Conservation (phyloP, 2,888 invertebrate genomes). For the Leptinotarsa haldemani region DNA sequence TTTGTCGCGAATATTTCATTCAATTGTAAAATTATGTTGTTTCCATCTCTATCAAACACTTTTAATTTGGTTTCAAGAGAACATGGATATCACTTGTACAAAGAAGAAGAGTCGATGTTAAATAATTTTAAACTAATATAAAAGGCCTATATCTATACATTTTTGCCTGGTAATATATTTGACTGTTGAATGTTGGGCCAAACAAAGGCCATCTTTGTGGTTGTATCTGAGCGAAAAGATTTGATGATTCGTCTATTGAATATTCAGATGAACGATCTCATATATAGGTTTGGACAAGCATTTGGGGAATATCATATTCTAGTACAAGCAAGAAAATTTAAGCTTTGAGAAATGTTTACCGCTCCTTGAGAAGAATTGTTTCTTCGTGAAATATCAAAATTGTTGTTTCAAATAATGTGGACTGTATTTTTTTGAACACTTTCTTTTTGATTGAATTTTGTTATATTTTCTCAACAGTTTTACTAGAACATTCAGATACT, state of each 20-base stretch:
- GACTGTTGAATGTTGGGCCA: conserved; percentile 24
- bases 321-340: too few relatives aligned
- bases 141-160: conserved; percentile 33
- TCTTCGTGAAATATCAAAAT: too few relatives aligned
- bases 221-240: conserved; percentile 2
- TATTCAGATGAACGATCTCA: background rate
- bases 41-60: conserved; percentile 25
- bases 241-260: background rate
- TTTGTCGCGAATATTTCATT: background rate
- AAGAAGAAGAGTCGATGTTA: conserved; percentile 33
- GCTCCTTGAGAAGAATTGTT: too few relatives aligned
- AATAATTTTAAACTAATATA: conserved; percentile 27
- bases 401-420: too few relatives aligned
- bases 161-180: conserved; percentile 30
- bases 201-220: background rate
- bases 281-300: conserved; percentile 2
- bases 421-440: too few relatives aligned
- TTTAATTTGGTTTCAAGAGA: conserved; percentile 23
- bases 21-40: background rate
- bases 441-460: too few relatives aligned
- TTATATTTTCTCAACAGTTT: too few relatives aligned
- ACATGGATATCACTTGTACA: conserved; percentile 34
- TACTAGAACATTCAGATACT: too few relatives aligned
- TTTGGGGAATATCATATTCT: background rate
- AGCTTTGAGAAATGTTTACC: too few relatives aligned